Base-by-base conservation (phyloP, 2,888 invertebrate species). In the Anoncus sp. region DNA sequence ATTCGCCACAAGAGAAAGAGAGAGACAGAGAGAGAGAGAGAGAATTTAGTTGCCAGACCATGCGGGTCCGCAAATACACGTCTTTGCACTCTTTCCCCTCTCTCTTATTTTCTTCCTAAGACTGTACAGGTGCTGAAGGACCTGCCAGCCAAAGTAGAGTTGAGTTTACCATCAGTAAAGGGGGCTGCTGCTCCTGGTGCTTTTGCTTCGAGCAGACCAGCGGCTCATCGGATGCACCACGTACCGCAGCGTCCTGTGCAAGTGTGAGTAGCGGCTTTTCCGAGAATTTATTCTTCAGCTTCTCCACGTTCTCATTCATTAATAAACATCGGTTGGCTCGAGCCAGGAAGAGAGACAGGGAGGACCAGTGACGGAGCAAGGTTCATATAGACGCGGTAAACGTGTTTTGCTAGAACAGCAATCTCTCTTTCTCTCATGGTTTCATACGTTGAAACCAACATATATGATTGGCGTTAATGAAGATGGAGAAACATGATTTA, bases 211-310 rank as follows among this genome's bases (percentile, higher is more conserved):
- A 24, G 22, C 38, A 22, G 40, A 43, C 31, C 31, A 51, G 14
- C 51, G 49, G 65, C 47, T 63, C 73, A 62, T 43, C 43, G 40
- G 51, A 38, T 59, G 59, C 65, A 53, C 65, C 74, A 66, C 74
- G 65, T 71, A 55, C 47, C 69, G 9, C 45, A 66, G 59, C 51
- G 73, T 65, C 76, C 59, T 62, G 69, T 55, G 76, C 72, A 79
- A 79, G 76, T 73, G 43, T 76, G 73, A 79, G 73, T 73, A 73
- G 72, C 55, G 73, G 71, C 57, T 80, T 77, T 75, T 66, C 59
- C 73, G 49, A 65, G 77, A 72, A 75, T 77, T 80, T 77, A 71
- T 77, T 80, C 72, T 69, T 72, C 55, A 57, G 65, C 71, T 63
- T 67, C 57, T 47, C 53, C 53, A 45, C 71, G 27, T 80, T 78